Conservation (phyloP, 2,888 invertebrate genomes). For the Alitta virens region DNA sequence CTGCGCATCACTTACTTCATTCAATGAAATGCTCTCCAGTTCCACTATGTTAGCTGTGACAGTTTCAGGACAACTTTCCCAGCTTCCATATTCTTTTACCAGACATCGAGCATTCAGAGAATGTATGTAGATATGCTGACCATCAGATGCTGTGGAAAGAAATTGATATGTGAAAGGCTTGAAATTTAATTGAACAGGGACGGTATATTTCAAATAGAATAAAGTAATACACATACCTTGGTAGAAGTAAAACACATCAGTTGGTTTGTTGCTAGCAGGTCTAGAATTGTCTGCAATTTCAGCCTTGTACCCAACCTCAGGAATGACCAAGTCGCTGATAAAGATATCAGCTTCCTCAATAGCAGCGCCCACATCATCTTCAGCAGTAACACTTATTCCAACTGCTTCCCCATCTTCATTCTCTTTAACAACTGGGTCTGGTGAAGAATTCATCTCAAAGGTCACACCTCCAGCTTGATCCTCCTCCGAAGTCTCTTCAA, state of each 20-base stretch:
- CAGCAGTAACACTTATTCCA: conserved; percentile 5
- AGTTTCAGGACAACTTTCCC: conserved; percentile 73
- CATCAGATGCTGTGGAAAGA: conserved; percentile 71
- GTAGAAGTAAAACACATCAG: conserved; percentile 70
- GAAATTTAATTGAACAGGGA: no score
- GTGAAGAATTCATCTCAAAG: no score
- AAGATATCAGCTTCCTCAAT: conserved; percentile 35
- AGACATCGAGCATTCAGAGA: conserved; percentile 87
- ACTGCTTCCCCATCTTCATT: neutral
- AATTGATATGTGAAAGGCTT: neutral
- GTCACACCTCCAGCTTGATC: conserved; percentile 38
- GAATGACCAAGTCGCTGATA: no score
- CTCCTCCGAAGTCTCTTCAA: conserved; percentile 25
- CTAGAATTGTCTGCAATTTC: no score
- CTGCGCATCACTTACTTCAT: conserved; percentile 66
- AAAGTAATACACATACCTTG: conserved; percentile 76
- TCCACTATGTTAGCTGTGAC: conserved; percentile 81
- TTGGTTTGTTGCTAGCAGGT: neutral
- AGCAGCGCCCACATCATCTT: conserved; percentile 49
- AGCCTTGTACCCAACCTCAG: no score
- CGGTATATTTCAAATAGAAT: no score
- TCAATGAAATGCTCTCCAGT: conserved; percentile 81
- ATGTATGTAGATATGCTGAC: conserved; percentile 89
- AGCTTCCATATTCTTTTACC: conserved; percentile 78
- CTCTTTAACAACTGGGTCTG: neutral